A percentile compares a stretch with the other conserved stretches of the same genome.
These are phyloP conservation scores for Tragelaphus imberbis DNA, from an alignment of 2,113 vertebrate genomes.

Conservation along the genomic window DNA sequence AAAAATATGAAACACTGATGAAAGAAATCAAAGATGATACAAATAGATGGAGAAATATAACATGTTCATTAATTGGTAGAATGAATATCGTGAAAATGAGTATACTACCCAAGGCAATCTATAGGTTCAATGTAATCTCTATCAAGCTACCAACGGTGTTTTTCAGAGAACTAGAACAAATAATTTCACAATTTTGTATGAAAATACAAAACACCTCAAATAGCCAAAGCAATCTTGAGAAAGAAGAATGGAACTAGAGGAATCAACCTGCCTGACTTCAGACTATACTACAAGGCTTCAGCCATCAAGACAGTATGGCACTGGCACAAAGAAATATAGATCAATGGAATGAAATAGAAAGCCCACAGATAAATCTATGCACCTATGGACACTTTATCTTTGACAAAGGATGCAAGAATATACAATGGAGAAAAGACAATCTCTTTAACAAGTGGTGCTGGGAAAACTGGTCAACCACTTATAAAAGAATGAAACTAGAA, in stretches of 20 bases:
- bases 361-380: background rate
- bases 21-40: background rate
- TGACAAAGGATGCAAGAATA: background rate
- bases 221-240: background rate
- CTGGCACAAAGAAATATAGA: background rate
- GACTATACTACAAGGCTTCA: background rate
- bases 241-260: background rate
- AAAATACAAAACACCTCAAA: background rate
- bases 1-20: background rate
- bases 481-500: background rate
- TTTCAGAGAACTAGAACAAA: background rate
- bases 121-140: background rate
- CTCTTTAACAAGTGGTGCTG: background rate
- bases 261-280: background rate
- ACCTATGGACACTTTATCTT: background rate
- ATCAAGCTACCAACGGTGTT: background rate
- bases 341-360: background rate
- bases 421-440: background rate
- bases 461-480: background rate
- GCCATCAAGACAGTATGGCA: background rate
- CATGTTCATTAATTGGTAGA: background rate
- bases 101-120: background rate
- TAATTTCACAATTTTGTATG: background rate
- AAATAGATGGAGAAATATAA: background rate
- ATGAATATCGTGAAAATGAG: background rate